Evolutionary conservation across 2,113 vertebrate genomes (phyloP), one percentile per base, ranked within the genome.

Genomic region (Chrysochloris asiatica): DNA sequence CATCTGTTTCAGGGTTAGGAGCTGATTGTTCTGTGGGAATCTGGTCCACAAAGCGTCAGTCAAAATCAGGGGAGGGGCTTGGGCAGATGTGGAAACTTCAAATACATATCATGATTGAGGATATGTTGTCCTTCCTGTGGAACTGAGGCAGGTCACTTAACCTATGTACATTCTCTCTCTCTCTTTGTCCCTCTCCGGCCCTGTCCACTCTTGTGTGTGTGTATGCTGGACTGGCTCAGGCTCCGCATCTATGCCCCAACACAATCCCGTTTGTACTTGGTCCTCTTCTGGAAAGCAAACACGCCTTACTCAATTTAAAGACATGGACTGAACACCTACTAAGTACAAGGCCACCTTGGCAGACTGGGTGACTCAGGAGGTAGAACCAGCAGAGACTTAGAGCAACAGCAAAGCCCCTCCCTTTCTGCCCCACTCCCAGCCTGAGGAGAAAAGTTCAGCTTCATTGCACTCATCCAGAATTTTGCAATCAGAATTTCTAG

Each of bases 401-500:
- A 77, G 59, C 63, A 10, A 22, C 0, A 19, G 22, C 83, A 80
- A 67, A 81, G 24, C 30, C 52, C 33, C 33, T 19, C 21, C 12
- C 4, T 16, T 24, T 33, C 12, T 16, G 4, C n/a, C 56, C 76
- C 1, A 13, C 33, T 26, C 36, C 3, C 3, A 33, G 73, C 48
- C 77, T 61, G 52, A 52, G 59, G 38, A 72, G 52, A 79, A 87
- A 72, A 54, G 75, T 50, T 48, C 81, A 67, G 71, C 78, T 63
- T 79, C 33, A 19, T 76, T 43, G 47, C 54, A 22, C 69, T 69
- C 56, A 50, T 30, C n/a, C 69, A 82, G 81, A 41, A 54, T 59
- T 91, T 89, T 91, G 83, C 82, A 52, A 78, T 56, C 48, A 14
- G 54, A 79, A 56, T 89, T 41, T 93, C 84, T 83, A 59, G 86